Percentiles rank a stretch among this genome's conserved stretches.
These are phyloP conservation scores for Sesamia nonagrioides DNA, from an alignment of 1,140 invertebrate species.

Conservation along the genomic window DNA sequence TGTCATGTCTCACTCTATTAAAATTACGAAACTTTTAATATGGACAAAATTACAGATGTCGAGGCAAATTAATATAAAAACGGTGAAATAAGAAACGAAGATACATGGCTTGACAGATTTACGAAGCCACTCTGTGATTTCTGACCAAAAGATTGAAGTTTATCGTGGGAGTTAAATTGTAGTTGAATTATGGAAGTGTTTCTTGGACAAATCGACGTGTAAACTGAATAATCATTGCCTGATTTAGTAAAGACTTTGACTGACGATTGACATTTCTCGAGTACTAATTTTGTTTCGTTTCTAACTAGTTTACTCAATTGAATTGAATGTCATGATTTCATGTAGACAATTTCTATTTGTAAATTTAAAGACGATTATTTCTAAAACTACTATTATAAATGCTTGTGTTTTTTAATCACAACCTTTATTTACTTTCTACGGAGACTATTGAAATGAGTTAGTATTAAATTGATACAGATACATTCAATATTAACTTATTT, in stretches of 20 bases:
- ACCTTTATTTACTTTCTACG: too few relatives aligned
- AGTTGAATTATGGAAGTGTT: slow-evolving; percentile 8
- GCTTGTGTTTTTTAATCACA: too few relatives aligned
- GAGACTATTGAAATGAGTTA: too few relatives aligned
- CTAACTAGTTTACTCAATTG: too few relatives aligned
- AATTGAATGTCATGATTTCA: too few relatives aligned
- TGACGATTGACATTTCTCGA: not conserved
- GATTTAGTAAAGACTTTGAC: not conserved
- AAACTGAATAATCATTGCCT: slow-evolving; percentile 11
- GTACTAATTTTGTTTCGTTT: not conserved
- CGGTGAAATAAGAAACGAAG: not conserved
- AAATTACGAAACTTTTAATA: slow-evolving; percentile 24
- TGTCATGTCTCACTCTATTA: not conserved
- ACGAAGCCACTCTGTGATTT: not conserved
- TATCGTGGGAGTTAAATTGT: slow-evolving; percentile 1
- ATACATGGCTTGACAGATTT: not conserved
- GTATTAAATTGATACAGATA: too few relatives aligned
- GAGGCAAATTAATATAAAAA: slow-evolving; percentile 12
- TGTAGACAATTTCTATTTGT: too few relatives aligned
- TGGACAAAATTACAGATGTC: slow-evolving; percentile 18
- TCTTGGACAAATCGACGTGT: slow-evolving; percentile 15
- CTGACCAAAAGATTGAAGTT: not conserved
- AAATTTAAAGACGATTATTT: too few relatives aligned
- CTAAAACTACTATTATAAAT: too few relatives aligned
- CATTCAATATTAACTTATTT: too few relatives aligned